These are phyloP conservation scores for Phoeniculus purpureus DNA, from an alignment of 2,797 vertebrate genomes.

Conservation along the genomic window DNA sequence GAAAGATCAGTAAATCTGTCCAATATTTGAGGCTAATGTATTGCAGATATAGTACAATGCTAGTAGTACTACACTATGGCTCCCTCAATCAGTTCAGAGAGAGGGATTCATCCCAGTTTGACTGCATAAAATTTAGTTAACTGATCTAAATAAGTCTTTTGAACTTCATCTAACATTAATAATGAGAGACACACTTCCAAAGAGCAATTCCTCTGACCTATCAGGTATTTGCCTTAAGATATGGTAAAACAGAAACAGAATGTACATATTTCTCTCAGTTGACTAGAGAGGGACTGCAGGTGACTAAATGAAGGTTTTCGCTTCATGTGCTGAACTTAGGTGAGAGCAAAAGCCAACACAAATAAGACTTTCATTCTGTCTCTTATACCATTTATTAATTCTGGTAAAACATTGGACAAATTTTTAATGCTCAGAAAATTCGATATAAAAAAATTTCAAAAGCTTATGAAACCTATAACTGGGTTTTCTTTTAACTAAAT, in stretches of 20 bases:
- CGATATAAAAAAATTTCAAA: not conserved
- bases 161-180: not conserved
- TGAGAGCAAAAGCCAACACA: not conserved
- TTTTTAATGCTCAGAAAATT: not conserved
- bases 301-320: not conserved
- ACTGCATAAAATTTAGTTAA: not conserved
- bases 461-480: not conserved
- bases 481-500: not conserved
- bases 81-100: not conserved
- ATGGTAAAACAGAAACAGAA: not conserved
- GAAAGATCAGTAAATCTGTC: not conserved
- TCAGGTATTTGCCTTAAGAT: not conserved
- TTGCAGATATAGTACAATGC: not conserved
- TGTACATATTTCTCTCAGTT: not conserved
- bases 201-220: not conserved
- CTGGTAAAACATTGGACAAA: not conserved
- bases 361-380: not conserved
- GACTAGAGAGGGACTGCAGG: not conserved
- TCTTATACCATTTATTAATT: not conserved
- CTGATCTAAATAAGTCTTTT: not conserved
- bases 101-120: not conserved
- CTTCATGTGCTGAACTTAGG: not conserved
- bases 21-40: not conserved
- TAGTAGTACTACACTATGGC: not conserved
- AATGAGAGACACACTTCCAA: not conserved